These are phyloP conservation scores for Thalpophila matura DNA, from an alignment of 2,888 invertebrate species.

Conservation along the genomic window DNA sequence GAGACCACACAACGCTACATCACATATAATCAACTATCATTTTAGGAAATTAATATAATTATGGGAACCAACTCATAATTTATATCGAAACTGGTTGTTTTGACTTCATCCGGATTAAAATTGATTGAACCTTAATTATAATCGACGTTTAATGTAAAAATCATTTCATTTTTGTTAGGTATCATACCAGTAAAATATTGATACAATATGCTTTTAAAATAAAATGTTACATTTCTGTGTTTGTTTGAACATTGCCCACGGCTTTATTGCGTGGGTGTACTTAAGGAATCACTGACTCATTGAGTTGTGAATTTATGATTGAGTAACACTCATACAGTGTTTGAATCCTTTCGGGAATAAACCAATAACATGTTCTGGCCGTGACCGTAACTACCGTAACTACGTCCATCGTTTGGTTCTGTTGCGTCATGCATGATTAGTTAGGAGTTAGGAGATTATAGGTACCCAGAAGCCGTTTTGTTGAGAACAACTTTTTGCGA, in stretches of 20 bases:
- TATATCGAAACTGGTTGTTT: neutral
- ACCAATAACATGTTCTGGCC: conserved; percentile 12
- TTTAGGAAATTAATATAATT: too few species aligned
- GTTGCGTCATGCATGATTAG: conserved; percentile 7
- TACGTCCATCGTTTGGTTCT: neutral
- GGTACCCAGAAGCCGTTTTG: neutral
- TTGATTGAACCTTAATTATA: neutral
- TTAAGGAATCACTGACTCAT: conserved; percentile 3
- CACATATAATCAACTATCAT: too few species aligned
- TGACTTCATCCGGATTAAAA: neutral
- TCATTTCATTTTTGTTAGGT: neutral
- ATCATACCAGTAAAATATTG: neutral
- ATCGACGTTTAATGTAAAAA: conserved; percentile 4
- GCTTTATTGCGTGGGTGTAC: neutral
- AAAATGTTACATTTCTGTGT: conserved; percentile 7
- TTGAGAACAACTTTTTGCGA: neutral
- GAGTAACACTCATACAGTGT: conserved; percentile 9
- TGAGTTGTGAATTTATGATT: conserved; percentile 19
- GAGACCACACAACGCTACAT: too few species aligned
- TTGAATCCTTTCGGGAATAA: conserved; percentile 9
- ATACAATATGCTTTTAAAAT: neutral
- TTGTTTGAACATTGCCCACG: conserved; percentile 6
- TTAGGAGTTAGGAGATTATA: too few species aligned
- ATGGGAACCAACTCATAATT: too few species aligned
- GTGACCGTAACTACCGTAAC: conserved; percentile 13